Conservation (phyloP, 2,888 invertebrate genomes). For the Dascillus cervinus region DNA sequence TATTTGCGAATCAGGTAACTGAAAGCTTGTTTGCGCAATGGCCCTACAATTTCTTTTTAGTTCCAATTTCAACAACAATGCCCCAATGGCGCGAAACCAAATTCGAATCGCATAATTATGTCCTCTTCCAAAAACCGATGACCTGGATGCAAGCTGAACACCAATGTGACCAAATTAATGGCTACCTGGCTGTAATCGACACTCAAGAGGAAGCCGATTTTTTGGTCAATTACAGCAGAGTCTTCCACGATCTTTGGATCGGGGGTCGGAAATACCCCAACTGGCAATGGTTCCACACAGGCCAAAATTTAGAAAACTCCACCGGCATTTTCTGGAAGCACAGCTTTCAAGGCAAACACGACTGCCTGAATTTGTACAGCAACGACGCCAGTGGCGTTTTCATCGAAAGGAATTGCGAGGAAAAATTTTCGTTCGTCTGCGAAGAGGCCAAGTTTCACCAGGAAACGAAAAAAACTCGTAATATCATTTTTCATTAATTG, state of each 20-base stretch:
- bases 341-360: background rate
- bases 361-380: slow-evolving; percentile 1
- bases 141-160: background rate
- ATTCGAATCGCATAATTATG: background rate
- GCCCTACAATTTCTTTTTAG: too few species aligned
- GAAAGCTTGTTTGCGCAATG: too few species aligned
- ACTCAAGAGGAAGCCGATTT: slow-evolving; percentile 1
- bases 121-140: slow-evolving; percentile 1
- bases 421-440: slow-evolving; percentile 1
- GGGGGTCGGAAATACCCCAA: background rate
- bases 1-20: slow-evolving; percentile 1
- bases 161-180: background rate
- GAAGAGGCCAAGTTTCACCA: slow-evolving; percentile 1
- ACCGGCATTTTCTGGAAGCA: background rate
- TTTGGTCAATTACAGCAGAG: background rate
- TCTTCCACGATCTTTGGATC: slow-evolving; percentile 2
- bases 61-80: background rate
- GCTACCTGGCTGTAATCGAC: slow-evolving; percentile 2
- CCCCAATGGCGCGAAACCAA: background rate
- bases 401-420: background rate
- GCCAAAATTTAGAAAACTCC: background rate
- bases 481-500: too few species aligned
- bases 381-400: slow-evolving; percentile 1
- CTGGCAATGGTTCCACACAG: slow-evolving; percentile 1
- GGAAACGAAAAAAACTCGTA: too few species aligned